Base-by-base conservation (phyloP, 2,113 vertebrate species). In the Lepisosteus osseus region DNA sequence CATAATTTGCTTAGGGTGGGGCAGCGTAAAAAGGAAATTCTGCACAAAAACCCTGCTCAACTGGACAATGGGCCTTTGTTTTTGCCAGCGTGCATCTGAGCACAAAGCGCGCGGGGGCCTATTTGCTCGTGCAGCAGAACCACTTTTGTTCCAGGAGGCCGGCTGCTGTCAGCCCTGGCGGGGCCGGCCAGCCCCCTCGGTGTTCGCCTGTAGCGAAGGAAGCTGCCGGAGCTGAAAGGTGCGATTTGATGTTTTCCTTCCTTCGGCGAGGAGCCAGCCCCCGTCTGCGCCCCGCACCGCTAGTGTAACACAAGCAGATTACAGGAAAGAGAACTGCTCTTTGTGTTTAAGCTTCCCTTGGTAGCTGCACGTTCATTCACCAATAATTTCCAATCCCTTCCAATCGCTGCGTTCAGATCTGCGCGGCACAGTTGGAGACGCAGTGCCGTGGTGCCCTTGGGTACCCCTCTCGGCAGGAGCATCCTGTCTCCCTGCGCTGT, bases 221-320 rank as follows among this genome's bases (percentile, higher is more conserved):
- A 15, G 57, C 57, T 59, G 57, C 57, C 57, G 14, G 57, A n/a
- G 57, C 57, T 59, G 9, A 4, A 59, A 59, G 57, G 57, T 59
- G 57, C 14, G 57, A 59, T 59, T 15, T 59, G 57, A 59, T 59
- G 57, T 13, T 59, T 59, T 59, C 57, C 57, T 59, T 59, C 57
- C 9, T 51, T 9, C 9, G 47, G 47, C 57, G 14, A 59, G 5
- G 4, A 59, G 57, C 57, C 57, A 59, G 57, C 8, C 57, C 13
- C 11, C 14, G 57, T 15, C 57, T n/a, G 5, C n/a, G n/a, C 57
- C 12, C 57, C 11, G 57, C n/a, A 13, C 14, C 14, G 57, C 47
- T 51, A 9, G 5, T 51, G 11, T 59, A 59, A 59, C 57, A 59
- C 57, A 5, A n/a, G 14, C 57, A 11, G 2, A n/a, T 11, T 15